phyloP scores from a whole-genome alignment of 2,797 vertebrate genomes.

The Botia kubotai region DNA sequence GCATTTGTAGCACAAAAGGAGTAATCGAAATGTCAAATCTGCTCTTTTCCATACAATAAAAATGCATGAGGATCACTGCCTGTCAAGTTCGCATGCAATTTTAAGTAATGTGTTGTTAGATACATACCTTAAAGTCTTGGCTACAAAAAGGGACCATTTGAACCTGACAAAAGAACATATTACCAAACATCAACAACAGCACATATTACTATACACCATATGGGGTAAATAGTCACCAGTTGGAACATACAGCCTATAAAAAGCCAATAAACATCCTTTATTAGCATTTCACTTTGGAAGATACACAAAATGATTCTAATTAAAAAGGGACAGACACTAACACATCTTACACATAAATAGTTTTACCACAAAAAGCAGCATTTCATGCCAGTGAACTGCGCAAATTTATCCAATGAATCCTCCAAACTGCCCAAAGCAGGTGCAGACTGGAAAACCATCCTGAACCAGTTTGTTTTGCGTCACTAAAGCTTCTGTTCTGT shows the following conservation, averaged over 20 bases:
- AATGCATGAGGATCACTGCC: not conserved
- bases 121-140: not conserved
- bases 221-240: too few species aligned
- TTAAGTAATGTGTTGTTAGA: not conserved
- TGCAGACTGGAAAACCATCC: constrained; percentile 45
- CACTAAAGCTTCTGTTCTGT: constrained; percentile 46
- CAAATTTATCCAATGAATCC: constrained; percentile 3
- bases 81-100: not conserved
- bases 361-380: constrained; percentile 21
- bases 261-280: too few species aligned
- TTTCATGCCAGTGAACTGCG: constrained; percentile 4
- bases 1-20: not conserved
- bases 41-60: not conserved
- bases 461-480: constrained; percentile 51
- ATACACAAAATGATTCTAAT: not conserved
- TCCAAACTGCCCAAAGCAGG: constrained; percentile 53
- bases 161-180: too few species aligned
- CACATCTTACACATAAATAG: not conserved
- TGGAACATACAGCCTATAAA: too few species aligned
- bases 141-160: not conserved
- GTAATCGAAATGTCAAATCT: not conserved
- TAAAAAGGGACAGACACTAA: not conserved
- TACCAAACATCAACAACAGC: too few species aligned
- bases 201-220: too few species aligned
- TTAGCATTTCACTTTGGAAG: not conserved